These are phyloP conservation scores for Syngnathus acus DNA, from an alignment of 2,797 vertebrate genomes.

Conservation along the genomic window DNA sequence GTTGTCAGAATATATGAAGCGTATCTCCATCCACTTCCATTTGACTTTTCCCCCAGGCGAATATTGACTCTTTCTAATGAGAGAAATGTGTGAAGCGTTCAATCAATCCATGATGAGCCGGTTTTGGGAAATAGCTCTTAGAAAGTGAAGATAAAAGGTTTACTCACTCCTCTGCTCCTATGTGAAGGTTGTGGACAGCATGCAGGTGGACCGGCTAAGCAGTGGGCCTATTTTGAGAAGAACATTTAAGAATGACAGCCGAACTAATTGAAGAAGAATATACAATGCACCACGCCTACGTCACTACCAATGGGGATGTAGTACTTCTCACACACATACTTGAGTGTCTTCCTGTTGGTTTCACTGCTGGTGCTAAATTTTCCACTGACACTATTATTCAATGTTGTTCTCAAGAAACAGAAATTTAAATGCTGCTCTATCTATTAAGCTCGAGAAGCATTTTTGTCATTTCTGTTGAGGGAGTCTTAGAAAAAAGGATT, in stretches of 20 bases:
- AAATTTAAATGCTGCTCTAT: background rate
- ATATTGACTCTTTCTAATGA: too few species aligned
- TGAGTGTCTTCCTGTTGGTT: slow-evolving; percentile 82
- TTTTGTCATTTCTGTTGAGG: background rate
- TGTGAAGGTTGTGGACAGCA: background rate
- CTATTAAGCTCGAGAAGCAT: background rate
- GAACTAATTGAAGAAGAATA: background rate
- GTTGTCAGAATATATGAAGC: too few species aligned
- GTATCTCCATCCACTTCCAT: too few species aligned
- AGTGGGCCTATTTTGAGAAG: slow-evolving; percentile 14
- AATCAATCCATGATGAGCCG: too few species aligned
- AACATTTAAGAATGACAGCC: background rate
- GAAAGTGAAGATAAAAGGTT: background rate
- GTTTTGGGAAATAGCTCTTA: too few species aligned
- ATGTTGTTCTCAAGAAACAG: background rate
- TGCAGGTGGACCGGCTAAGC: slow-evolving; percentile 13
- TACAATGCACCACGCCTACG: slow-evolving; percentile 33
- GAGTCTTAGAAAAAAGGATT: background rate
- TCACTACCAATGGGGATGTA: slow-evolving; percentile 37
- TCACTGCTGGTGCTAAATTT: slow-evolving; percentile 71
- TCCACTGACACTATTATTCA: slow-evolving; percentile 78
- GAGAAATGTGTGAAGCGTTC: too few species aligned
- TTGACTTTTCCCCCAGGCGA: too few species aligned
- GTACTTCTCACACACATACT: slow-evolving; percentile 18
- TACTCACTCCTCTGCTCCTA: background rate